A percentile compares a stretch with the other conserved stretches of the same genome.
Conservation (phyloP, 2,797 vertebrate genomes). For the Anniella stebbinsi region DNA sequence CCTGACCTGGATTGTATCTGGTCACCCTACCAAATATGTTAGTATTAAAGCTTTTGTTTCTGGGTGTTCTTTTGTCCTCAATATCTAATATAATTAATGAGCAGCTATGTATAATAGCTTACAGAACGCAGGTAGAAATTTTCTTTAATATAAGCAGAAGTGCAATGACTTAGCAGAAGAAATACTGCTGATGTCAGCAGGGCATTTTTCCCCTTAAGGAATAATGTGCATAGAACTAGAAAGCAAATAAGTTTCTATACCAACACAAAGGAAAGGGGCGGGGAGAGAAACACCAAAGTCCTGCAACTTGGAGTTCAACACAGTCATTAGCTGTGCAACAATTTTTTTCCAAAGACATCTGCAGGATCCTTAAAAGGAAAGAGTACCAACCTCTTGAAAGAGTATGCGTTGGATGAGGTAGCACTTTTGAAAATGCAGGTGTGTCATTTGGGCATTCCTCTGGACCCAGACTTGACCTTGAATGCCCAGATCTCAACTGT, state of each 20-base stretch:
- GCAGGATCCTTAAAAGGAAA: too few relatives aligned
- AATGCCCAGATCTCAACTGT: not conserved
- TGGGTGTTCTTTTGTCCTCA: not conserved
- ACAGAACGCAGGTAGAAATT: not conserved
- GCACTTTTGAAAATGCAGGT: not conserved
- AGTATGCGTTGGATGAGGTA: not conserved
- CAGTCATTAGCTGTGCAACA: not conserved
- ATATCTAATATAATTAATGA: not conserved
- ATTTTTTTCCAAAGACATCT: not conserved
- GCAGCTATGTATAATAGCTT: not conserved
- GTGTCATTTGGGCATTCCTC: not conserved
- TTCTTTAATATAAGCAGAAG: not conserved
- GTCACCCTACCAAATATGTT: not conserved
- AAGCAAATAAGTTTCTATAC: slow-evolving; percentile 8
- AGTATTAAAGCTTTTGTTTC: slow-evolving; percentile 1
- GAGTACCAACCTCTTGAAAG: not conserved
- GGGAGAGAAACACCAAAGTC: not conserved
- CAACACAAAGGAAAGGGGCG: not conserved
- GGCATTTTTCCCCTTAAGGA: not conserved
- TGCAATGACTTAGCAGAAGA: not conserved
- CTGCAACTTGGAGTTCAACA: not conserved
- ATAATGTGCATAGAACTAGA: not conserved
- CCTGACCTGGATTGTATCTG: too few relatives aligned
- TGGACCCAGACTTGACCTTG: not conserved
- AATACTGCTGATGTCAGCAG: not conserved